Evolutionary conservation across 1,140 invertebrate genomes (phyloP), one percentile per base, ranked within the genome.

Genomic region (Drosophila bocqueti): DNA sequence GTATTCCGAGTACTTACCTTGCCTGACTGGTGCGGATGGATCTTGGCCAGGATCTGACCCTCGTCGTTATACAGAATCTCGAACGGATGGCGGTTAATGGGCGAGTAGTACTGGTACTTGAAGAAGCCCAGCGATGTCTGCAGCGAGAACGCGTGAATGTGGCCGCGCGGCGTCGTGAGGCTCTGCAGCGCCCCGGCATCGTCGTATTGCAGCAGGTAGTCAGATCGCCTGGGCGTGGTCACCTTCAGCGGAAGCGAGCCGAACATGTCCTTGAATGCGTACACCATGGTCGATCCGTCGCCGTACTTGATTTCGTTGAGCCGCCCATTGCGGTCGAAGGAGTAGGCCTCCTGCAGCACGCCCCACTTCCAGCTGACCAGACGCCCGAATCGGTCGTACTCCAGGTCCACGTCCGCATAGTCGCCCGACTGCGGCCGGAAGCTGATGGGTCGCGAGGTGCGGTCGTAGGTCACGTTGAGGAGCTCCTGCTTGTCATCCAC

Each of bases 71-170:
- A 98, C 2, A 98, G 94, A 47, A 98, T 96, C 92, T 98, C 97
- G 87, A 97, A 98, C 1, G 97, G 97, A 94, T 98, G 96, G 50
- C 97, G 94, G 81, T 97, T 97, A 94, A 98, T 97, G 3, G 97
- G 97, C 5, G 97, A 97, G 85, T 96, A 97, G 93, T 98, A 98
- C 84, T 97, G 96, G 83, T 98, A 97, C 89, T 98, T 98, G 92
- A 98, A 98, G 92, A 97, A 98, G 21, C 98, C 98, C 3, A 99
- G 93, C 1, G 97, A 98, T 0, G 97, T 98, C 93, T 99, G 97
- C 8, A 98, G 94, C 1, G 96, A 96, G 93, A 99, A 99, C 0
- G 97, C 96, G 85, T 99, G 98, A 54, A 98, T 98, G 76, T 98
- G 97, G 18, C 98, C 97, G 65, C 97, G 94, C 0, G 98, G 98